These are phyloP conservation scores for Aegypius monachus DNA, from an alignment of 2,113 vertebrate genomes.

Conservation along the genomic window DNA sequence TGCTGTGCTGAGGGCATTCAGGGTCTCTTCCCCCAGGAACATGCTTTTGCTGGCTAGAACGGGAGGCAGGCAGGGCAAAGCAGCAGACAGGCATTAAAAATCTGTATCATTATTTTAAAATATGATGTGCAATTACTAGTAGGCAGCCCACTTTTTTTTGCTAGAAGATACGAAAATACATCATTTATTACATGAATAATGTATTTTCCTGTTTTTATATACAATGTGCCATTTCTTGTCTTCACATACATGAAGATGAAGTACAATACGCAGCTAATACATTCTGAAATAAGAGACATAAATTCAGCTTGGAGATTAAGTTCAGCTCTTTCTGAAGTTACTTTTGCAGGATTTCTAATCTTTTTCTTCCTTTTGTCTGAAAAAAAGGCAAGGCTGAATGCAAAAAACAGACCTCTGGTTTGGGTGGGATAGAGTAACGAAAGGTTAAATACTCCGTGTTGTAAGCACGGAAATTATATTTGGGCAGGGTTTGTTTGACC, in stretches of 20 bases:
- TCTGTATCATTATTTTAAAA: background rate
- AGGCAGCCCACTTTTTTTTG: background rate
- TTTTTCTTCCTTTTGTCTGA: background rate
- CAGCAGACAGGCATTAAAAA: background rate
- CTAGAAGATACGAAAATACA: background rate
- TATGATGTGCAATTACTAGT: background rate
- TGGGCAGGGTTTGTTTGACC: background rate
- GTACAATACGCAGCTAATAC: background rate
- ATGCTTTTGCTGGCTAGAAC: background rate
- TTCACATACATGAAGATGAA: background rate
- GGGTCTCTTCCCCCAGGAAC: background rate
- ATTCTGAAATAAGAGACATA: background rate
- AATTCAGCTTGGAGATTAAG: background rate
- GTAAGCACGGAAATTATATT: background rate
- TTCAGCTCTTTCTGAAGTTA: slow-evolving; percentile 7
- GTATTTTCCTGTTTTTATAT: background rate
- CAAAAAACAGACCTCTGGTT: background rate
- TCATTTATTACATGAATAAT: slow-evolving; percentile 5
- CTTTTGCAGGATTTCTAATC: background rate
- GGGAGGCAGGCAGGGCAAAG: background rate
- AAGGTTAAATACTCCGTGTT: background rate
- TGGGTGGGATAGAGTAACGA: background rate
- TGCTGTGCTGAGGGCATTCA: background rate
- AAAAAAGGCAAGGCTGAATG: background rate
- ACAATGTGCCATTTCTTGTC: background rate